A percentile compares a stretch with the other conserved stretches of the same genome.
These are phyloP conservation scores for Phocoena sinus DNA, from an alignment of 2,113 vertebrate genomes.

Conservation along the genomic window DNA sequence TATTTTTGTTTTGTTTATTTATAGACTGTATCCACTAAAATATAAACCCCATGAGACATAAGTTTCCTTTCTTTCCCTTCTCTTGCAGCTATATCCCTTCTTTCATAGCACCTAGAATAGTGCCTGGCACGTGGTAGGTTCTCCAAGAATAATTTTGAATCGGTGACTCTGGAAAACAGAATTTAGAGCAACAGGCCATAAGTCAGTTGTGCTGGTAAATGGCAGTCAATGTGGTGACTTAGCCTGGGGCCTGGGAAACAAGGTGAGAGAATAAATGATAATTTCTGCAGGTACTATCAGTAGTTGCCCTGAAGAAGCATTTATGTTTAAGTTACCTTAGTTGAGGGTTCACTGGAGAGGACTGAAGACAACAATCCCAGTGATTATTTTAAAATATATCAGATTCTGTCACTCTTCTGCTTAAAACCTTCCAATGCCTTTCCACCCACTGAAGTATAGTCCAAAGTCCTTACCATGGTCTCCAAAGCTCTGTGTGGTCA, in stretches of 20 bases:
- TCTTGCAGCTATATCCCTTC: neutral
- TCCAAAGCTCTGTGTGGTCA: neutral
- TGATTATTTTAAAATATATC: neutral
- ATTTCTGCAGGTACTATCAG: neutral
- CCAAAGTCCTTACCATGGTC: neutral
- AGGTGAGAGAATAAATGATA: neutral
- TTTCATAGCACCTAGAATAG: neutral
- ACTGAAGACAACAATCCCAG: neutral
- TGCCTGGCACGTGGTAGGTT: neutral
- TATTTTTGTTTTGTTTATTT: neutral
- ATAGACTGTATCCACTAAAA: neutral
- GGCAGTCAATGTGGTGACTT: neutral
- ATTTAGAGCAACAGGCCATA: neutral
- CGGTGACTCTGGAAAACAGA: neutral
- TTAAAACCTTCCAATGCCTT: neutral
- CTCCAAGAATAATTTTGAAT: neutral
- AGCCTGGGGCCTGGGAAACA: neutral
- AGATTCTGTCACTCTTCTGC: neutral
- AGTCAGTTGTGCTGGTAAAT: neutral
- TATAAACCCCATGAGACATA: neutral
- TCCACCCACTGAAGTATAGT: neutral
- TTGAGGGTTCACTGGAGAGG: neutral
- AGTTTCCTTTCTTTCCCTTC: neutral
- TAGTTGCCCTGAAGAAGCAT: neutral
- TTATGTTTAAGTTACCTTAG: neutral